Percentiles rank a stretch among this genome's conserved stretches.
Evolutionary conservation across 2,113 vertebrate species (phyloP).

Genomic region (Tachuris rubrigastra): DNA sequence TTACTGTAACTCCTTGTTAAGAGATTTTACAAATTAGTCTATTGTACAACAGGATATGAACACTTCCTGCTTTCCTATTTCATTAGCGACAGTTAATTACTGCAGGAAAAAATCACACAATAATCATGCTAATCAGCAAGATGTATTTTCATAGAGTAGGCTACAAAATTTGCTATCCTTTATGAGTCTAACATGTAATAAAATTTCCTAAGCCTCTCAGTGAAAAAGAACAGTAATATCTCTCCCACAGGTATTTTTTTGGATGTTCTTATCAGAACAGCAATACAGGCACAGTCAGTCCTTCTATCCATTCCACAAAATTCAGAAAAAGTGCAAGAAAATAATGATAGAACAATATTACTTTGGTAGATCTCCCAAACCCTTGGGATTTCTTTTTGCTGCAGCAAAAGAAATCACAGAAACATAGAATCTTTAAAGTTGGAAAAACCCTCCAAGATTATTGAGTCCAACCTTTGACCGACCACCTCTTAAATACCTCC

Average conservation of each 20-base stretch:
- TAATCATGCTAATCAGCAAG: background rate
- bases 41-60: background rate
- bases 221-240: background rate
- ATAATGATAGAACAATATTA: background rate
- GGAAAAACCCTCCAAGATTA: background rate
- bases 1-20: background rate
- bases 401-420: background rate
- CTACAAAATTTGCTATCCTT: background rate
- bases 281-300: background rate
- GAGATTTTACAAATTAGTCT: background rate
- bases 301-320: background rate
- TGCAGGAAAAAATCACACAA: background rate
- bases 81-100: background rate
- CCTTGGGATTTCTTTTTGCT: too few relatives aligned
- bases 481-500: too few relatives aligned
- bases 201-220: background rate
- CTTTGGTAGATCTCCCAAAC: background rate
- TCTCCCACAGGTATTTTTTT: background rate
- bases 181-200: background rate
- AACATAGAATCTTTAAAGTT: background rate
- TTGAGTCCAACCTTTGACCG: background rate
- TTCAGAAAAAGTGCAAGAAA: background rate
- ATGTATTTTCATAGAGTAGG: background rate
- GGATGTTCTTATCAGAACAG: background rate
- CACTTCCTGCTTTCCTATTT: slow-evolving; percentile 17